Evolutionary conservation across 2,888 invertebrate species (phyloP), one percentile per base, ranked within the genome.

Genomic region (Bugulina stolonifera): DNA sequence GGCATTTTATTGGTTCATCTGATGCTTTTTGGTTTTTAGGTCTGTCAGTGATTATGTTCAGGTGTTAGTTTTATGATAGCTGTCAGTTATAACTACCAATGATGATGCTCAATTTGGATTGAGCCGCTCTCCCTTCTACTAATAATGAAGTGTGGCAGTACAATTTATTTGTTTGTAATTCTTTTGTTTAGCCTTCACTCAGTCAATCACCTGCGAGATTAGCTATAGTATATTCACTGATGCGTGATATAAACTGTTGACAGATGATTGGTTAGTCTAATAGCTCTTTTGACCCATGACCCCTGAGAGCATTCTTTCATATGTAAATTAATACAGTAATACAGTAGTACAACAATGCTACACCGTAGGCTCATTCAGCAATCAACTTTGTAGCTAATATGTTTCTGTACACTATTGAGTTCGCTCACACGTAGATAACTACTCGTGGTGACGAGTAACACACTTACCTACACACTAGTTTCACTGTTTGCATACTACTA

Each of bases 251-350:
- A 10, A 29, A 64, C 32, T 27, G 22, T 64, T 14, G 32, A 25
- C 32, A 27, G 64, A 25, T 64, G 64, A 64, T 64, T 64, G 64
- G 64, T 32, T 32, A 2, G 32, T 3, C 27, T 32, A 27, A 10
- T 64, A 57, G 27, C 34, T 27, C 34, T 64, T 64, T 22, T 64
- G 32, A 64, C 64, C 64, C n/a, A 14, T 64, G 64, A 64, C 64
- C 64, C 32, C n/a, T 3, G 64, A 27, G 32, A 64, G 32, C 64
- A 64, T 64, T 64, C 64, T 64, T 64, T 64, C 25, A 64, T 64
- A 64, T 64, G 64, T 64, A 64, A 64, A 64, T 64, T 22, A 64
- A 64, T 64, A 64, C 29, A 32, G 64, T 64, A 64, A 32, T 64
- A 64, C 34, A 64, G 32, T 14, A 32, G 32, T 5, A 10, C 32